Evolutionary conservation across 2,113 vertebrate genomes (phyloP).

Genomic region (Formicarius rufipectus): DNA sequence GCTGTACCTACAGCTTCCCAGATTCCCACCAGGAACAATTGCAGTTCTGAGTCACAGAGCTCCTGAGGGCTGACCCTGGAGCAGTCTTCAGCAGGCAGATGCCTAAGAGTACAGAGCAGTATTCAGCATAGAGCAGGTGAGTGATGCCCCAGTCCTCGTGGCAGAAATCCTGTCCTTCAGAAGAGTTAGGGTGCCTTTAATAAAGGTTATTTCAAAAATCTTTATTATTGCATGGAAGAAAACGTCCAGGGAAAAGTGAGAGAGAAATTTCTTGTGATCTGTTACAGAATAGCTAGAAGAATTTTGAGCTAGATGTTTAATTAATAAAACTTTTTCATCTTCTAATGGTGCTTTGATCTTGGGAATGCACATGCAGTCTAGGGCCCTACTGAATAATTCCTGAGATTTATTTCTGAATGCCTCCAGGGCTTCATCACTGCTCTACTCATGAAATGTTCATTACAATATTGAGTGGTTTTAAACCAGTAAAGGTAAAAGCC

Average conservation of each 20-base stretch:
- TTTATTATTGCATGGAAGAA: background rate
- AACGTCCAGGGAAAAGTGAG: background rate
- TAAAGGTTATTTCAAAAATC: background rate
- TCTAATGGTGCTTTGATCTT: slow-evolving; percentile 8
- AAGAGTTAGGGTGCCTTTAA: background rate
- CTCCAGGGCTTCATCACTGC: background rate
- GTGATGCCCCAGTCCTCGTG: background rate
- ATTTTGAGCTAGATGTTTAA: background rate
- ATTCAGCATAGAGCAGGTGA: background rate
- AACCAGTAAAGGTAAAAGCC: background rate
- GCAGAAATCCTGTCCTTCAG: background rate
- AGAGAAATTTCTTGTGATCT: background rate
- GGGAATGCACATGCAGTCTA: background rate
- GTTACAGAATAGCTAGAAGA: background rate
- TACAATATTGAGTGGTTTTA: background rate
- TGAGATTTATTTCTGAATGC: background rate
- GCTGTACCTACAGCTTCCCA: background rate
- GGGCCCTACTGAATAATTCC: background rate
- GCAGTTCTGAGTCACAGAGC: background rate
- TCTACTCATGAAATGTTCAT: background rate
- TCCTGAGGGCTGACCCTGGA: background rate
- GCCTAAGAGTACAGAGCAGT: background rate
- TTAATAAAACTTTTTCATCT: background rate
- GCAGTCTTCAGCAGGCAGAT: background rate
- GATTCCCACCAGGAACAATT: background rate